These are phyloP conservation scores for Vanacampus margaritifer DNA, from an alignment of 2,113 vertebrate genomes.

Conservation along the genomic window DNA sequence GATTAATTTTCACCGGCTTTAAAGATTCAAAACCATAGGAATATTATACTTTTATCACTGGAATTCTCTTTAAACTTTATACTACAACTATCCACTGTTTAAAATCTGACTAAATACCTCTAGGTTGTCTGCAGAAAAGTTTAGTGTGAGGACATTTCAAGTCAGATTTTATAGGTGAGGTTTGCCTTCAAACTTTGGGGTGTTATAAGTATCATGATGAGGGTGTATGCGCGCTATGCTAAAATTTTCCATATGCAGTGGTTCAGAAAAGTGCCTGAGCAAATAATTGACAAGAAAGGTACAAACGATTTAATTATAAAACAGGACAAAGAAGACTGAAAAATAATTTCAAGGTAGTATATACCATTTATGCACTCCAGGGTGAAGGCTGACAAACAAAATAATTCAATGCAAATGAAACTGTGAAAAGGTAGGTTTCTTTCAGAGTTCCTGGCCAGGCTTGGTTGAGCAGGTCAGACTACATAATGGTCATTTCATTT, in stretches of 20 bases:
- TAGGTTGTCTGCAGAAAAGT: too few species aligned
- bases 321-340: conserved; percentile 45
- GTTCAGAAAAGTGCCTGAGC: neutral
- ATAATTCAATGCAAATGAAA: neutral
- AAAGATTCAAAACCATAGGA: too few species aligned
- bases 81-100: too few species aligned
- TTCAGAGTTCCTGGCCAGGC: conserved; percentile 14
- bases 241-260: neutral
- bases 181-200: too few species aligned
- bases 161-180: too few species aligned
- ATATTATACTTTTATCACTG: too few species aligned
- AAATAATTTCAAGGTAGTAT: conserved; percentile 33
- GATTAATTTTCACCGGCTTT: too few species aligned
- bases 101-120: too few species aligned
- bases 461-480: conserved; percentile 9
- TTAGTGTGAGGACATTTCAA: too few species aligned
- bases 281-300: conserved; percentile 28
- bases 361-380: conserved; percentile 41
- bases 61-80: too few species aligned
- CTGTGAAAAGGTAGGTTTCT: neutral
- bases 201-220: neutral
- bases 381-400: conserved; percentile 28
- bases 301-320: conserved; percentile 42
- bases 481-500: conserved; percentile 10
- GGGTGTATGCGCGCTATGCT: neutral